These are phyloP conservation scores for Muschampia plurimacula DNA, from an alignment of 2,888 invertebrate genomes.

Conservation along the genomic window DNA sequence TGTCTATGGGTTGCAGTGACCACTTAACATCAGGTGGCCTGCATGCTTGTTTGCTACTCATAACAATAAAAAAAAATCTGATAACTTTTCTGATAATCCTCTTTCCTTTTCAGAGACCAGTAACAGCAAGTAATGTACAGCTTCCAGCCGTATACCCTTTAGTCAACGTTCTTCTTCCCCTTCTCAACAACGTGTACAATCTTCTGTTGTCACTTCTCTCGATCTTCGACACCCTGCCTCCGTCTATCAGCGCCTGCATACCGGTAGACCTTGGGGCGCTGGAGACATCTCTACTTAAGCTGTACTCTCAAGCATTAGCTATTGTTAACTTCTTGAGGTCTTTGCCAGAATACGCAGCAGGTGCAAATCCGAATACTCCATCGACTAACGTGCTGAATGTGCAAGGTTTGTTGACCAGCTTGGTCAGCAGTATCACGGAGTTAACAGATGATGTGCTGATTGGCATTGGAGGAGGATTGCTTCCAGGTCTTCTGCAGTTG, in stretches of 20 bases:
- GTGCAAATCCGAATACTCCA: slow-evolving; percentile 70
- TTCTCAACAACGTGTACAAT: slow-evolving; percentile 80
- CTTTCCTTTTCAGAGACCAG: slow-evolving; percentile 66
- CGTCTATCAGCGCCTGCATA: slow-evolving; percentile 71
- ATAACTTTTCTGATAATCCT: not conserved
- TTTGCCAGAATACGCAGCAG: slow-evolving; percentile 72
- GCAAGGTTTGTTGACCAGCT: slow-evolving; percentile 64
- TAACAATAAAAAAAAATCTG: no score
- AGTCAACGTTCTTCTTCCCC: slow-evolving; percentile 75
- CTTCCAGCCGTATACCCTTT: slow-evolving; percentile 78
- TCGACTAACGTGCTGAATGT: slow-evolving; percentile 59
- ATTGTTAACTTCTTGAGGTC: slow-evolving; percentile 74
- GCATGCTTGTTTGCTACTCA: no score
- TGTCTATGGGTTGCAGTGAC: no score
- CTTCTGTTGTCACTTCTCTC: slow-evolving; percentile 75
- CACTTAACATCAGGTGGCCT: no score
- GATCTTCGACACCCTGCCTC: slow-evolving; percentile 76
- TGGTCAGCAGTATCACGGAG: slow-evolving; percentile 64
- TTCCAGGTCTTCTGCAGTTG: slow-evolving; percentile 71
- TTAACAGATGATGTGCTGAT: slow-evolving; percentile 68
- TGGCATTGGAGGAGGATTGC: slow-evolving; percentile 69
- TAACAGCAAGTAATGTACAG: slow-evolving; percentile 65
- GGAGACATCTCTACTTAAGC: slow-evolving; percentile 73
- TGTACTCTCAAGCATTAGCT: slow-evolving; percentile 77
- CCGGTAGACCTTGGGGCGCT: slow-evolving; percentile 75